Evolutionary conservation across 1,140 invertebrate species (phyloP).

Genomic region (Chelonus insularis): DNA sequence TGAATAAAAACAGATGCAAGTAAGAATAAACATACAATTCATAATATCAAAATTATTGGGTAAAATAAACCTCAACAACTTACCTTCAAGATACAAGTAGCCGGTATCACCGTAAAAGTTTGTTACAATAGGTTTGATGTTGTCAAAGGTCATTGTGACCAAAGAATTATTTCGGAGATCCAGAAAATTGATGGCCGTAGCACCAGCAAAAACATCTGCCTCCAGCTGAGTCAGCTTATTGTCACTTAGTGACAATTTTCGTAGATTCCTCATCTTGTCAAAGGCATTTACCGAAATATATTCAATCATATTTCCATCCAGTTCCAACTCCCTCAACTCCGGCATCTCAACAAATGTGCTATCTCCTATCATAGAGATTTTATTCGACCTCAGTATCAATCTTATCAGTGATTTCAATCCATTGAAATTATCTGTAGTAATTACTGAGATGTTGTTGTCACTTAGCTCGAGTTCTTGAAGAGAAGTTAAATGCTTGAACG

Average conservation of each 20-base stretch:
- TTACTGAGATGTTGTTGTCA: slow-evolving; percentile 69
- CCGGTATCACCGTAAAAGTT: slow-evolving; percentile 74
- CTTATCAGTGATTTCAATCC: slow-evolving; percentile 68
- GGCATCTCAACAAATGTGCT: slow-evolving; percentile 74
- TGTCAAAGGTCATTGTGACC: slow-evolving; percentile 72
- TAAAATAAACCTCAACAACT: slow-evolving; percentile 54
- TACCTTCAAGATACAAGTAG: slow-evolving; percentile 75
- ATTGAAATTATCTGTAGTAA: slow-evolving; percentile 72
- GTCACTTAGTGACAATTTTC: slow-evolving; percentile 69
- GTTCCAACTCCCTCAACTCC: slow-evolving; percentile 70
- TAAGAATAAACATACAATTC: slow-evolving; percentile 9
- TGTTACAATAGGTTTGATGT: slow-evolving; percentile 71
- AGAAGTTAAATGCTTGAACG: slow-evolving; percentile 68
- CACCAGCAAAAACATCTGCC: slow-evolving; percentile 67
- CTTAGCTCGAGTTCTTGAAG: slow-evolving; percentile 71
- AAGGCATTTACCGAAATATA: slow-evolving; percentile 73
- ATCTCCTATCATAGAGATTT: slow-evolving; percentile 72
- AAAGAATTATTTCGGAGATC: slow-evolving; percentile 74
- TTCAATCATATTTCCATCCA: slow-evolving; percentile 73
- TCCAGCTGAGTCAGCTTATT: slow-evolving; percentile 71
- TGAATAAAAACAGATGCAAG: slow-evolving; percentile 19
- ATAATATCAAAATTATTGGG: background rate
- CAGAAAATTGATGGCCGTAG: slow-evolving; percentile 68
- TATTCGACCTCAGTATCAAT: slow-evolving; percentile 71
- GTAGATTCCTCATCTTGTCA: slow-evolving; percentile 69